Evolutionary conservation across 2,888 invertebrate species (phyloP).

Genomic region (Hypolimnas misippus): DNA sequence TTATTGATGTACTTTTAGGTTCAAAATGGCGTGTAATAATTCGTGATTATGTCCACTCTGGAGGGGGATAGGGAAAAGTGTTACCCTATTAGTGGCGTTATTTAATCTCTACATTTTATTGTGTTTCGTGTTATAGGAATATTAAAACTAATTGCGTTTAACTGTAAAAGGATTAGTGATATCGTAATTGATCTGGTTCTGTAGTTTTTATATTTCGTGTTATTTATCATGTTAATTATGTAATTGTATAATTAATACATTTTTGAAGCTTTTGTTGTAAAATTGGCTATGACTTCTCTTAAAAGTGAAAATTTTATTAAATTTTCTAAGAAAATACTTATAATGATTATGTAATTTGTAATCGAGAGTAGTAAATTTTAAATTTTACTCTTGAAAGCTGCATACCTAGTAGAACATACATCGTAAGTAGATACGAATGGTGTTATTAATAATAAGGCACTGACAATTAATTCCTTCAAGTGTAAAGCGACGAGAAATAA

Average conservation of each 20-base stretch:
- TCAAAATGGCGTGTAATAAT: constrained; percentile 26
- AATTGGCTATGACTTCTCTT: too few species aligned
- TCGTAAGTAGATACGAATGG: too few species aligned
- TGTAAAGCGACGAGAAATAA: too few species aligned
- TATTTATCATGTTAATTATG: neutral
- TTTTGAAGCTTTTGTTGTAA: neutral
- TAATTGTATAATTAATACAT: neutral
- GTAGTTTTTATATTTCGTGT: constrained; percentile 3
- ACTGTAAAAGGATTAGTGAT: constrained; percentile 24
- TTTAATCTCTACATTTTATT: constrained; percentile 47
- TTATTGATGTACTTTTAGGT: constrained; percentile 27
- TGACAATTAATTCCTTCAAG: too few species aligned
- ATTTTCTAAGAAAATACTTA: too few species aligned
- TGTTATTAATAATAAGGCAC: too few species aligned
- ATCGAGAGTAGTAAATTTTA: too few species aligned
- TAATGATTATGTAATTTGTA: too few species aligned
- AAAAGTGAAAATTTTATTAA: too few species aligned
- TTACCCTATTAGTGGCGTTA: constrained; percentile 57
- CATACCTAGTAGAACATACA: too few species aligned
- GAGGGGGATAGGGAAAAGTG: constrained; percentile 46
- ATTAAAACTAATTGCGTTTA: constrained; percentile 29
- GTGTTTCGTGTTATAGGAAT: constrained; percentile 30
- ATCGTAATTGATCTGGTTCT: constrained; percentile 10
- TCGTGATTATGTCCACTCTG: constrained; percentile 38
- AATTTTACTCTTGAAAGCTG: too few species aligned